A percentile compares a stretch with the other conserved stretches of the same genome.
Evolutionary conservation across 2,888 invertebrate genomes (phyloP).

Genomic region (Cabera pusaria): DNA sequence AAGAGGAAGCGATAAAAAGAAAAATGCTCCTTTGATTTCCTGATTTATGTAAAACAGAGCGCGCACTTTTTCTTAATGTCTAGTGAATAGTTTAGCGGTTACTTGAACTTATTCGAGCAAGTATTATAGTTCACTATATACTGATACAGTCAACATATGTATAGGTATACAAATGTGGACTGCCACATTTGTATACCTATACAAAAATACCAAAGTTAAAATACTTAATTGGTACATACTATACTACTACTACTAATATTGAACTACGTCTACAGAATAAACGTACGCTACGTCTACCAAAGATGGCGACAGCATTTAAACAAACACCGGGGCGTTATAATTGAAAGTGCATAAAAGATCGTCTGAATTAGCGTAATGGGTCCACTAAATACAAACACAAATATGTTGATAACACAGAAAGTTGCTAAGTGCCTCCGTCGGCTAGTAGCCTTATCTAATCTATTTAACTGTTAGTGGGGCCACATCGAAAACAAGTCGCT

Average conservation of each 20-base stretch:
- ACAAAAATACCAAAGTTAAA: no score
- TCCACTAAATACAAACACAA: conserved; percentile 52
- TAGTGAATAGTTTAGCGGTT: conserved; percentile 19
- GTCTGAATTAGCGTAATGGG: conserved; percentile 42
- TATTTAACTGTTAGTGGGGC: conserved; percentile 65
- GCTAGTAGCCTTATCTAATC: conserved; percentile 70
- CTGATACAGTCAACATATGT: no score
- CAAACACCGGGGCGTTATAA: conserved; percentile 7
- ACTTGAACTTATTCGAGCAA: no score
- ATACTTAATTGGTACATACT: no score
- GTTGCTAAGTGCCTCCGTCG: conserved; percentile 63
- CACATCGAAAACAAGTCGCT: conserved; percentile 60
- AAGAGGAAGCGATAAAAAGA: conserved; percentile 50
- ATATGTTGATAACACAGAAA: conserved; percentile 67
- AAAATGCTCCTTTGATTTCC: conserved; percentile 53
- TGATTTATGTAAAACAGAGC: conserved; percentile 49
- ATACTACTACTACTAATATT: no score
- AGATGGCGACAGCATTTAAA: conserved; percentile 1
- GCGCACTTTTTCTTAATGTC: conserved; percentile 26
- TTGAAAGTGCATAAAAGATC: conserved; percentile 20
- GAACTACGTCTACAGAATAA: no score
- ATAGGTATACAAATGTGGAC: no score
- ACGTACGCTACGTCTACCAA: no score
- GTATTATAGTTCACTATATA: no score
- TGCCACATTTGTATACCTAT: no score